These are phyloP conservation scores for Eucidaris tribuloides DNA, from an alignment of 35 echinoderm and acorn worm genomes.

Conservation along the genomic window DNA sequence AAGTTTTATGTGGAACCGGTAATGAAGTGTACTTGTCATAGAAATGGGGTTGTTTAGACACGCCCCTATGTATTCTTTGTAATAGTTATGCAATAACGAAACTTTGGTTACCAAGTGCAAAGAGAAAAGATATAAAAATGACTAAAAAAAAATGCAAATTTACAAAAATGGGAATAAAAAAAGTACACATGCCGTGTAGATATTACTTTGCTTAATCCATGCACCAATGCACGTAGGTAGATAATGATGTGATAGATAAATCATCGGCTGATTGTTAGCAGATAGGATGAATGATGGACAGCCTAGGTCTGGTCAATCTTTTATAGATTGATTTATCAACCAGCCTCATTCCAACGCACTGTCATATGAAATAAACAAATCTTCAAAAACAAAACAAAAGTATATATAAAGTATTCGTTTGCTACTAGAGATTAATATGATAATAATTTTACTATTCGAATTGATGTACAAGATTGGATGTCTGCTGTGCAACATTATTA, in stretches of 20 bases:
- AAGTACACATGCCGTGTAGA: conserved; percentile 22
- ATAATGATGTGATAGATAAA: background rate
- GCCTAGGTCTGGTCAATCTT: background rate
- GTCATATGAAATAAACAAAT: background rate
- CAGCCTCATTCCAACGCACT: background rate
- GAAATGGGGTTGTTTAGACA: background rate
- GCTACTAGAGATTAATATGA: too few species aligned
- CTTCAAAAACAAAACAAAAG: background rate
- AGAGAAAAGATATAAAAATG: background rate
- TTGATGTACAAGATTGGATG: too few species aligned
- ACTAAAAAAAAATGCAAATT: background rate
- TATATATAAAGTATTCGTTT: background rate
- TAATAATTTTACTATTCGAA: too few species aligned
- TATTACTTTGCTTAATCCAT: conserved; percentile 6
- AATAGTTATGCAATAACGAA: background rate
- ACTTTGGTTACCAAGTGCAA: background rate
- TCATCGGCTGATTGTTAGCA: background rate
- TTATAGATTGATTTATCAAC: background rate
- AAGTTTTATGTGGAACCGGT: background rate
- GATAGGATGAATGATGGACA: background rate
- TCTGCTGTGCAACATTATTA: too few species aligned
- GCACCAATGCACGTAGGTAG: conserved; percentile 19
- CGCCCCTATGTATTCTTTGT: background rate
- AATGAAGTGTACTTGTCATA: background rate
- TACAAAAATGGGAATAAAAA: background rate